Base-by-base conservation (phyloP, 1,140 invertebrate species). In the Drosophila grimshawi region DNA sequence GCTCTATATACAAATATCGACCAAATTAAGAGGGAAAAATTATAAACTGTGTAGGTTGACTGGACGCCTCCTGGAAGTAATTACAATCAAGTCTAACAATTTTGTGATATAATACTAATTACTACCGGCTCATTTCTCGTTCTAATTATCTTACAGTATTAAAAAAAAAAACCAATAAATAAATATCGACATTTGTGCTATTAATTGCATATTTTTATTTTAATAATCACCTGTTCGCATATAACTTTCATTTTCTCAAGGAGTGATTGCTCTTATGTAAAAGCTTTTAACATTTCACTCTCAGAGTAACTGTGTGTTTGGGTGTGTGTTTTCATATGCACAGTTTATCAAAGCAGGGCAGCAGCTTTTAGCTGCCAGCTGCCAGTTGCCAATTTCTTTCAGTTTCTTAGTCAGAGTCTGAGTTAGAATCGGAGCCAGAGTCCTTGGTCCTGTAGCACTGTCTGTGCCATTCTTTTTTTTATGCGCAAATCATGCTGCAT, bases 401-500 rank as follows among this genome's bases (percentile, higher is more conserved):
- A 85, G 69, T 72, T 46, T 43, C 73, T 45, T 19, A 19, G 19
- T 19, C 19, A 19, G 19, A 19, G 61, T 63, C 68, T 45, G 27
- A 57, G 41, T 35, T 27, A 51, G 27, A 41, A 29, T n/a, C 48
- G 6, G 33, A 5, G 33, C 39, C 45, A 7, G 46, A 10, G 56
- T 61, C 68, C 29, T 45, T 60, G 35, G 10, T 51, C 19, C 53
- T 60, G 48, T 43, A 45, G 32, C 57, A 10, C 35, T 65, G 41
- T 66, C 55, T 52, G 43, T 82, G 51, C 61, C 52, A 66, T 71
- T 72, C 72, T 73, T 77, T 80, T 82, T 86, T 90, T 90, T 90
- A 90, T 90, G 80, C 74, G 74, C 82, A 90, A 90, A 82, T 90
- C 86, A 91, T 91, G 80, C 86, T 90, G 88, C 80, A 91, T 88